Conservation (phyloP, 2,113 vertebrate genomes). For the Tricholaema leucomelas region DNA sequence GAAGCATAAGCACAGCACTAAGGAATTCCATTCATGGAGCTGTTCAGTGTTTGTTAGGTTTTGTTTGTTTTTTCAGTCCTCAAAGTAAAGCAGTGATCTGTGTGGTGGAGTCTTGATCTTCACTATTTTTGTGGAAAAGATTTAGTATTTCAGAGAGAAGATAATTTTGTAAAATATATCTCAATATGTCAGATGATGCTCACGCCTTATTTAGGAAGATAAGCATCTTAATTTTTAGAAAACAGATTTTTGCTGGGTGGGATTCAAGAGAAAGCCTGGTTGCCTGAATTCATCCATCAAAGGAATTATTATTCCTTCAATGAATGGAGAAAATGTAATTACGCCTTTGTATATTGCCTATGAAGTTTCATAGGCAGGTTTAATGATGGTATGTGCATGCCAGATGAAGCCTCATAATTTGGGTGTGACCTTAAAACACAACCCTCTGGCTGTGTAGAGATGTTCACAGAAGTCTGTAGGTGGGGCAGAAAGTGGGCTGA, state of each 20-base stretch:
- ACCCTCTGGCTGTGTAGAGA: constrained; percentile 62
- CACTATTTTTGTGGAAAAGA: background rate
- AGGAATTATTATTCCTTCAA: constrained; percentile 56
- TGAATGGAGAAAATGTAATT: constrained; percentile 60
- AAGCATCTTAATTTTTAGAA: constrained; percentile 31
- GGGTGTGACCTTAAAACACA: constrained; percentile 68
- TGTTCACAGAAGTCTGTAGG: constrained; percentile 49
- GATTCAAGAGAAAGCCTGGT: constrained; percentile 23
- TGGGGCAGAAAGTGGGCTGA: constrained; percentile 57
- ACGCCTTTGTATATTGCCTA: constrained; percentile 46
- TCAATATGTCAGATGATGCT: background rate
- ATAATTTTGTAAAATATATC: background rate
- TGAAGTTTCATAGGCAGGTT: constrained; percentile 57
- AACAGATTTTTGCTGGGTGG: constrained; percentile 35
- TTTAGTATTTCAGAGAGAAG: background rate
- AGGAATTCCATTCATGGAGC: constrained; percentile 58
- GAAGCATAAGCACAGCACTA: background rate
- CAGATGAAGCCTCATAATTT: constrained; percentile 57
- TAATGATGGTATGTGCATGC: constrained; percentile 52
- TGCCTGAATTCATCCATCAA: constrained; percentile 45
- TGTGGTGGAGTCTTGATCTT: background rate
- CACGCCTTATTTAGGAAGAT: constrained; percentile 17
- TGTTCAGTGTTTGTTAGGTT: background rate
- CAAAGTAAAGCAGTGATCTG: background rate
- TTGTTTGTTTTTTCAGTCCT: background rate